Percentiles rank a stretch among this genome's conserved stretches.
phyloP scores from a whole-genome alignment of 1,140 invertebrate species.

The Manduca sexta region DNA sequence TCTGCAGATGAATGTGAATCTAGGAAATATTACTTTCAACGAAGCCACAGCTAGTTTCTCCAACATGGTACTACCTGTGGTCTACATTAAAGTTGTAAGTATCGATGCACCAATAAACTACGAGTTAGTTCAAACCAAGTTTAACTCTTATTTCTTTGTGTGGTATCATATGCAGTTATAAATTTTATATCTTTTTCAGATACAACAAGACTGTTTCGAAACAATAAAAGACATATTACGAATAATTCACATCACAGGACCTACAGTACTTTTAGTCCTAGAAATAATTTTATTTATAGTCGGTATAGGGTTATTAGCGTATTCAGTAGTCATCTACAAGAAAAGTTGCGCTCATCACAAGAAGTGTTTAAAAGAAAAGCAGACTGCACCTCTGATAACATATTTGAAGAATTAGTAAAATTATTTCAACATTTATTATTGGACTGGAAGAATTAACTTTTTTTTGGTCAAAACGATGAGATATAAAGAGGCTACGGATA shows the following conservation, averaged over 20 bases:
- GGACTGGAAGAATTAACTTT: too few relatives aligned
- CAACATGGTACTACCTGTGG: constrained; percentile 76
- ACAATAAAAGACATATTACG: neutral
- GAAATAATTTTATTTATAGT: constrained; percentile 9
- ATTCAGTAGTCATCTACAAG: constrained; percentile 6
- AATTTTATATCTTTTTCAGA: constrained; percentile 17
- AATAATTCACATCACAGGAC: constrained; percentile 3
- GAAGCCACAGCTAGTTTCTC: constrained; percentile 73
- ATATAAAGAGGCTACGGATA: too few relatives aligned
- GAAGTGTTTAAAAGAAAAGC: neutral
- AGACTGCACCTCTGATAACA: constrained; percentile 2
- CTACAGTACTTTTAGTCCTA: constrained; percentile 9
- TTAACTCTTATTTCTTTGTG: too few relatives aligned
- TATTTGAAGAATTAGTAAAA: neutral
- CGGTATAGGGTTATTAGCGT: constrained; percentile 7
- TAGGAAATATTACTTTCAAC: constrained; percentile 75
- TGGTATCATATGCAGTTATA: too few relatives aligned
- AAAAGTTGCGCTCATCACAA: neutral
- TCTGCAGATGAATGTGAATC: constrained; percentile 80
- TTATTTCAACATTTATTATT: too few relatives aligned
- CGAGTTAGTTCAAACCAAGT: too few relatives aligned
- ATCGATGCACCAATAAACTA: too few relatives aligned
- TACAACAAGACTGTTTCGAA: constrained; percentile 21
- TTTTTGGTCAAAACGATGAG: too few relatives aligned
- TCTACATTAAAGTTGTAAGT: constrained; percentile 79